Base-by-base conservation (phyloP, 1,140 invertebrate species). In the Scaptomyza hsui region DNA sequence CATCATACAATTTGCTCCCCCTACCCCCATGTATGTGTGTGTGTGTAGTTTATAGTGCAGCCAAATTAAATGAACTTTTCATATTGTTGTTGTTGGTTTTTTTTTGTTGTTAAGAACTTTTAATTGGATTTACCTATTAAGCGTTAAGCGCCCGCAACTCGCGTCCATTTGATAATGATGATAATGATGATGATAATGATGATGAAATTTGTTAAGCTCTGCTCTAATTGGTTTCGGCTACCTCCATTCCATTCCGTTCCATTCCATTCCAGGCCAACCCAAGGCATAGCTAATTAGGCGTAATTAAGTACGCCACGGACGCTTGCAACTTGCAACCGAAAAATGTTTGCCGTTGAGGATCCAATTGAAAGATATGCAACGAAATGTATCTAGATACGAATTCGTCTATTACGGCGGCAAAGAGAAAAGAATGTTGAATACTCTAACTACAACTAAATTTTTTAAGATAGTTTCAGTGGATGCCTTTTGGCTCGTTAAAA, bases 41-140 rank as follows among this genome's bases (percentile, higher is more conserved):
- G 42, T 64, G 7, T 45, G 15, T 45, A 37, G 24, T 12, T 47
- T 39, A 13, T 35, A 48, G 15, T 71, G 57, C 60, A 63, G 65
- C 59, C 65, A 60, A 75, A 75, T 65, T 65, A 65, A 72, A 72
- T 75, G 61, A 65, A 59, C 67, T 74, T 72, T 56, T 62, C 15
- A 52, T 55, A 64, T 60, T 51, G 26, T 19, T 47, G 57, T 57
- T 56, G 24, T 51, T 62, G 26, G 42, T 12, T 26, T 13, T 39
- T 29, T n/a, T 55, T 49, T 44, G 41, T 60, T 48, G 65, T 75
- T 35, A 61, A 75, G 61, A 72, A 75, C 68, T 75, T 75, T 75
- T 75, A 72, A 75, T 75, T 72, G 72, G 62, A 75, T 72, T 72
- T 75, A 75, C 62, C 73, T 72, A 72, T 68, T 68, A 75, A 75